Percentiles rank a stretch among this genome's conserved stretches.
Evolutionary conservation across 2,797 vertebrate genomes (phyloP).

Genomic region (Diplodus sargus): DNA sequence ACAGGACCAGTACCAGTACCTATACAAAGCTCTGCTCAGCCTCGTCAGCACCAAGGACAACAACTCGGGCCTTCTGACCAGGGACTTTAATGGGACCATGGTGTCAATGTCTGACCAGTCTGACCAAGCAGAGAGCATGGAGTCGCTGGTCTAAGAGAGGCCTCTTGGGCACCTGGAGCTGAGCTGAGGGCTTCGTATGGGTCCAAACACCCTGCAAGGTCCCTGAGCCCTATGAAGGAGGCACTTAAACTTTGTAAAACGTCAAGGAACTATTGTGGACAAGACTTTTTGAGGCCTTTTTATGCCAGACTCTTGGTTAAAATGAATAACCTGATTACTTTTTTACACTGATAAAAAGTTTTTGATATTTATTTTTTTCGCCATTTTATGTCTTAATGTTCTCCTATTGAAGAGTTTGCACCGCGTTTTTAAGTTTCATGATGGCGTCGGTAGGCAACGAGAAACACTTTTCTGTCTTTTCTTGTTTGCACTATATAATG

Average conservation of each 20-base stretch:
- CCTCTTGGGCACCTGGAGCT: conserved; percentile 8
- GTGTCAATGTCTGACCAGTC: conserved; percentile 87
- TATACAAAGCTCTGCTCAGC: conserved; percentile 96
- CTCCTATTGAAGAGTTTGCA: conserved; percentile 97
- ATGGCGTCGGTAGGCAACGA: conserved; percentile 85
- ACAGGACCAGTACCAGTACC: conserved; percentile 96
- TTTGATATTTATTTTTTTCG: conserved; percentile 99
- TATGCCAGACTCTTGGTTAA: conserved; percentile 99
- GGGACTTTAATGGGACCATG: conserved; percentile 91
- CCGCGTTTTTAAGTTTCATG: conserved; percentile 92
- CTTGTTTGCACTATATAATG: conserved; percentile 98
- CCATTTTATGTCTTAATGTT: conserved; percentile 99
- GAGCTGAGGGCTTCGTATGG: conserved; percentile 45
- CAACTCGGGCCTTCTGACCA: conserved; percentile 84
- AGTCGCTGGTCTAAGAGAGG: conserved; percentile 90
- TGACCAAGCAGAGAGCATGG: conserved; percentile 93
- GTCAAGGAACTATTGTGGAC: conserved; percentile 88
- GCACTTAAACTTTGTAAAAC: conserved; percentile 92
- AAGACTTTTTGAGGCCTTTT: conserved; percentile 98
- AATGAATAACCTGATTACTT: conserved; percentile 96
- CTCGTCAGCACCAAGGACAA: conserved; percentile 93
- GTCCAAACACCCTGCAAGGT: conserved; percentile 10
- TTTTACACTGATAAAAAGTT: conserved; percentile 99
- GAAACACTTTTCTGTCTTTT: conserved; percentile 89
- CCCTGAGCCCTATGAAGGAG: conserved; percentile 74